Base-by-base conservation (phyloP, 2,888 invertebrate species). In the Amphipyra berbera region DNA sequence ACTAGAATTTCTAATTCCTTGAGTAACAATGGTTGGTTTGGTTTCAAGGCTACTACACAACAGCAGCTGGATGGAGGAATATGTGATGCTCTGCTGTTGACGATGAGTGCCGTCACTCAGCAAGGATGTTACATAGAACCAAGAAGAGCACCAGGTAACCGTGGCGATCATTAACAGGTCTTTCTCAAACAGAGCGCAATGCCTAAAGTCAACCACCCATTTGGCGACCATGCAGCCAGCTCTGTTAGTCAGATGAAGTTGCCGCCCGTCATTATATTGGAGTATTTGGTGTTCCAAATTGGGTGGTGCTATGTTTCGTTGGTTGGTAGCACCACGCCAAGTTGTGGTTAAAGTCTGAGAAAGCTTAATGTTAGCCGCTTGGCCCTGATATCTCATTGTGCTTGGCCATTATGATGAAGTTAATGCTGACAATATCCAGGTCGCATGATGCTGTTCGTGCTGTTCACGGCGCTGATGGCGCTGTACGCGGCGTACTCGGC, bases 401-500 rank as follows among this genome's bases (percentile, higher is more conserved):
- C 2, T 37, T 37, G 10, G 10, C 10, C 37, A 7, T 37, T 37
- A 1, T 10, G 37, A 7, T 37, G 12, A 37, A 2, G 9, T 35
- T 9, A 7, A 35, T 35, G 27, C 35, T 37, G 7, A 10, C 10
- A 37, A 37, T 37, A 1, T 37, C 2, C 76, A 93, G 93, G 92
- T 61, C 90, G 92, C 8, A 86, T 91, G 50, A 85, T 88, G 77
- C 71, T 86, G 1, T 82, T 85, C 63, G 82, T 91, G 12, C 55
- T 90, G 21, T 92, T 90, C 62, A 76, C 84, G 4, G 87, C 92
- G 0, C 83, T 95, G 12, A 95, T 95, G 95, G 95, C 95, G 61
- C 82, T 96, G 14, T 96, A 96, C 82, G 96, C 96, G 0, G 96
- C 96, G 0, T 96, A 96, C 82, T 96, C 96, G 0, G 96, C 96